A percentile compares a stretch with the other conserved stretches of the same genome.
phyloP scores from a whole-genome alignment of 2,113 vertebrate genomes.

The Buteo buteo region DNA sequence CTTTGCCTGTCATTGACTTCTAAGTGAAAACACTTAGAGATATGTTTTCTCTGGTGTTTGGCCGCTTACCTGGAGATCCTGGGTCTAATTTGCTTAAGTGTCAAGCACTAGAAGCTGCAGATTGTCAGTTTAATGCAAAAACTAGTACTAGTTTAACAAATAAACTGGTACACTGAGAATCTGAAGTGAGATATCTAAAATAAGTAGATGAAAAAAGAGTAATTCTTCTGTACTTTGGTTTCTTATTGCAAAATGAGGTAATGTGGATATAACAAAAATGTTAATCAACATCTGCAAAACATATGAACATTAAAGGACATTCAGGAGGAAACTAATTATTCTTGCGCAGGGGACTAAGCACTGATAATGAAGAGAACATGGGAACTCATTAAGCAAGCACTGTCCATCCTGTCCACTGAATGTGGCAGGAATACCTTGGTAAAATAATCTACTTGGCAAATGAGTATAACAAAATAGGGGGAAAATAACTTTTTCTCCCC shows the following conservation, averaged over 20 bases:
- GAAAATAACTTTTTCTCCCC: background rate
- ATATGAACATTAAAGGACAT: background rate
- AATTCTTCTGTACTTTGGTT: background rate
- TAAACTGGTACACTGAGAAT: background rate
- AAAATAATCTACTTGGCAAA: background rate
- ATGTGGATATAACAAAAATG: background rate
- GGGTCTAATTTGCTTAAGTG: background rate
- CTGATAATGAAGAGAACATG: background rate
- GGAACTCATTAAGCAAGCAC: background rate
- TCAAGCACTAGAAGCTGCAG: background rate
- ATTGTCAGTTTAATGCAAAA: background rate
- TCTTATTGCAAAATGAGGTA: background rate
- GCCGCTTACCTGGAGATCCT: background rate
- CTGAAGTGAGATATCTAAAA: background rate
- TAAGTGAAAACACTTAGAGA: background rate
- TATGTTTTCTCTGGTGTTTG: background rate
- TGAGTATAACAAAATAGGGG: background rate
- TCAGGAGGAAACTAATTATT: background rate
- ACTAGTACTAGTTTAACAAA: background rate
- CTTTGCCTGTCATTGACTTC: background rate
- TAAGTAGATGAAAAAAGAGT: background rate
- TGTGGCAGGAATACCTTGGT: background rate
- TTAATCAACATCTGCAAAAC: background rate
- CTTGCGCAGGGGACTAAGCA: background rate
- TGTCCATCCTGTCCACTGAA: background rate